These are phyloP conservation scores for Pluvianellus socialis DNA, from an alignment of 2,113 vertebrate species.

Conservation along the genomic window DNA sequence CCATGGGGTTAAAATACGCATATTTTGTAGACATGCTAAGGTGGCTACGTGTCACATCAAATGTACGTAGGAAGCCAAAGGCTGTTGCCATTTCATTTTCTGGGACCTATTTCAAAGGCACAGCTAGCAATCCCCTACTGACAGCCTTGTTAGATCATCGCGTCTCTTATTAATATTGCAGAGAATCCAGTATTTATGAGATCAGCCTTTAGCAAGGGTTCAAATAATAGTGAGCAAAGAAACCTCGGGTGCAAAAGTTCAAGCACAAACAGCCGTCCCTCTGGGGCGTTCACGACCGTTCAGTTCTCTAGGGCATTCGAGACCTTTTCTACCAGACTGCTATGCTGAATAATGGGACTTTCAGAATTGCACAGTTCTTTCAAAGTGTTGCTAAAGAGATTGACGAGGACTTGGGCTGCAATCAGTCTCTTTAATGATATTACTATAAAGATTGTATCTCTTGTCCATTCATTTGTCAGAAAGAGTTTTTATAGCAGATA, in stretches of 20 bases:
- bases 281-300: not conserved
- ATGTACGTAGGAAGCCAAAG: not conserved
- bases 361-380: not conserved
- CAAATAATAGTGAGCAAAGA: not conserved
- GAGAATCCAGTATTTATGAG: not conserved
- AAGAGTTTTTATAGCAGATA: not conserved
- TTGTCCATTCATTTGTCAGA: not conserved
- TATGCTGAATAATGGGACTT: not conserved
- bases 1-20: not conserved
- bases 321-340: not conserved
- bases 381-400: constrained; percentile 6
- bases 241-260: not conserved
- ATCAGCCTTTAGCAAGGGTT: not conserved
- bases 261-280: not conserved
- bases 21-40: not conserved
- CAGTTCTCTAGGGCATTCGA: not conserved
- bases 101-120: not conserved
- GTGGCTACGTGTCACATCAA: not conserved
- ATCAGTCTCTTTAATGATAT: not conserved
- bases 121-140: not conserved
- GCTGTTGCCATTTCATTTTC: not conserved
- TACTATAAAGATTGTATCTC: not conserved
- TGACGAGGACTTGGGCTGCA: not conserved
- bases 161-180: not conserved
- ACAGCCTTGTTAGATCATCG: not conserved